Base-by-base conservation (phyloP, 2,113 vertebrate genomes). In the Callocephalon fimbriatum region DNA sequence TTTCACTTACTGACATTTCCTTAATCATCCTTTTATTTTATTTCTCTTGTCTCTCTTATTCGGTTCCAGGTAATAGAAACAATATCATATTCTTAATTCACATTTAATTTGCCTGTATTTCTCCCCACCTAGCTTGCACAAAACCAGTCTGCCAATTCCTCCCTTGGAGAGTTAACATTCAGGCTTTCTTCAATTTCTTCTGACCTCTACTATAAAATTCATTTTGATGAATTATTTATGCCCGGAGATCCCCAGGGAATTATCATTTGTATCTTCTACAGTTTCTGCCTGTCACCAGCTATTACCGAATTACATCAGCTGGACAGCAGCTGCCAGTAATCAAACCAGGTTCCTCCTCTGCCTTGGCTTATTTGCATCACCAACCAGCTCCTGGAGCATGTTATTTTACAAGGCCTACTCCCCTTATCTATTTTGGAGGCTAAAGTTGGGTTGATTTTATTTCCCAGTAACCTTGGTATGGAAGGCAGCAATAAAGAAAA, bases 201-300 rank as follows among this genome's bases (percentile, higher is more conserved):
- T 96, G 94, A 96, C 92, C 78, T 58, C 83, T 88, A 68, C 88
- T 95, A 40, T 85, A 96, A 97, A 95, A 93, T 93, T 89, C 78
- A 93, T 93, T 97, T 90, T 70, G 91, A 94, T 96, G 32, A 93
- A 97, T 97, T 92, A 97, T 97, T 97, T 94, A 97, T 95, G 73
- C 62, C 70, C 54, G 45, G 53, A 76, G 26, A 26, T 98, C 97
- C 89, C 97, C 94, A 89, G 65, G 84, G 94, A 93, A 66, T 90
- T 89, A 96, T 91, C 80, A 80, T 86, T 97, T 92, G 75, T 93
- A 67, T 95, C 91, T 86, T 87, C 91, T 95, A 42, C 84, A 47
- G 71, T 95, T 95, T 93, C 86, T 90, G 74, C 70, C 86, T 91
- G 93, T 87, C 91, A 58, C 77, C 26, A 47, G 56, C 71, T 53